A percentile compares a stretch with the other conserved stretches of the same genome.
phyloP scores from a whole-genome alignment of 1,140 invertebrate genomes.

The Zaprionus nigranus region DNA sequence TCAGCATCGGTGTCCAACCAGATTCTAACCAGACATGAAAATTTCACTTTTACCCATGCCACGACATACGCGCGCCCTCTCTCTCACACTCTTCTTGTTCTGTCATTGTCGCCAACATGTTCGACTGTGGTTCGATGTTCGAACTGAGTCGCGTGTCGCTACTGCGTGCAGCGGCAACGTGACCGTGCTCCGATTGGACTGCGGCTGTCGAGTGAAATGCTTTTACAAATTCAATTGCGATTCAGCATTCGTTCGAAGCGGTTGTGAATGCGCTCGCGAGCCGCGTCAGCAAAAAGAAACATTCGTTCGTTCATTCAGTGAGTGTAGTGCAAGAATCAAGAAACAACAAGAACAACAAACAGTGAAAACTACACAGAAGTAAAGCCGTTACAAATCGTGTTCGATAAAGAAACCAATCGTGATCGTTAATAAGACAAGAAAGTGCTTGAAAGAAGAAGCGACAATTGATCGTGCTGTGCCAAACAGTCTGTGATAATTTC shows the following conservation, averaged over 20 bases:
- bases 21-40: constrained; percentile 32
- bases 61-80: background rate
- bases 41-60: constrained; percentile 72
- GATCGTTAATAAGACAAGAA: background rate
- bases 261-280: constrained; percentile 65
- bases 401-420: background rate
- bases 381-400: background rate
- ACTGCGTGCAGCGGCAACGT: constrained; percentile 72
- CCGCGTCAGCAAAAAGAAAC: constrained; percentile 1
- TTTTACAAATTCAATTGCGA: constrained; percentile 80
- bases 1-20: constrained; percentile 19
- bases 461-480: background rate
- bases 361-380: background rate
- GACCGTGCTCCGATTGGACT: constrained; percentile 55
- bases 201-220: constrained; percentile 69
- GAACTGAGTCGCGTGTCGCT: constrained; percentile 67
- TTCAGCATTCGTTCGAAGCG: constrained; percentile 73
- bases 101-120: constrained; percentile 41
- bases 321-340: background rate
- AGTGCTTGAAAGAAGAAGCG: background rate
- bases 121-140: constrained; percentile 45
- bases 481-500: constrained; percentile 5
- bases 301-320: constrained; percentile 1
- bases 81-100: background rate
- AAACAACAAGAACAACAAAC: background rate